Percentiles rank a stretch among this genome's conserved stretches.
Conservation (phyloP, 2,888 invertebrate species). For the Epistrophe grossulariae region DNA sequence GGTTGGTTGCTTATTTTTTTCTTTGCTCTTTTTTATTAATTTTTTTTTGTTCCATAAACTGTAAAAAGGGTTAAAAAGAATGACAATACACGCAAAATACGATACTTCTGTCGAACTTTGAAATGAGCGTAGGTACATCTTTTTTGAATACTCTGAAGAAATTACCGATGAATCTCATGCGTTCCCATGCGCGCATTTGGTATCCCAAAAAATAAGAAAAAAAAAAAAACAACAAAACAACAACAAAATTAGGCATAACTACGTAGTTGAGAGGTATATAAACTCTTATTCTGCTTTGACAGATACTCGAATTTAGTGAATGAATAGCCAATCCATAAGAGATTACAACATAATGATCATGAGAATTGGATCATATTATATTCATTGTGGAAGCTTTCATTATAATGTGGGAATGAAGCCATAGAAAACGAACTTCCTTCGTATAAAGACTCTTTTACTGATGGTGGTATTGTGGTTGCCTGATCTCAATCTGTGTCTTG, state of each 20-base stretch:
- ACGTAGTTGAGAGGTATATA: slow-evolving; percentile 36
- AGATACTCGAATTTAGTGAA: slow-evolving; percentile 48
- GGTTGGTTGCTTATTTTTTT: slow-evolving; percentile 23
- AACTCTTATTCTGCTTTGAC: slow-evolving; percentile 9
- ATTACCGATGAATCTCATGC: slow-evolving; percentile 52
- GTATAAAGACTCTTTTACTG: slow-evolving; percentile 1
- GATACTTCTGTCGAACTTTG: slow-evolving; percentile 70
- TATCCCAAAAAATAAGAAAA: not conserved
- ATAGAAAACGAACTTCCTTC: slow-evolving; percentile 61
- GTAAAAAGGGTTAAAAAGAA: slow-evolving; percentile 57
- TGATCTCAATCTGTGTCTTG: slow-evolving; percentile 33
- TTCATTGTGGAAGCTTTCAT: slow-evolving; percentile 68
- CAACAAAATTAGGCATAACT: not conserved
- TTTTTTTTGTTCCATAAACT: slow-evolving; percentile 6
- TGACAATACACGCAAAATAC: slow-evolving; percentile 53
- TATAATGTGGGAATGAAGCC: slow-evolving; percentile 70
- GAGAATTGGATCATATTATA: slow-evolving; percentile 66
- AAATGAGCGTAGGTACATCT: not conserved
- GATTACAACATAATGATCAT: slow-evolving; percentile 72
- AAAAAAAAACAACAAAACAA: not conserved
- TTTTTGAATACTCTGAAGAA: slow-evolving; percentile 4
- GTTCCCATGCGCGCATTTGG: slow-evolving; percentile 61
- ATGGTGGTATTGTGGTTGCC: slow-evolving; percentile 4
- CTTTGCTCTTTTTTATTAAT: slow-evolving; percentile 1
- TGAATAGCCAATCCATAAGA: slow-evolving; percentile 37